Conservation (phyloP, 2,888 invertebrate genomes). For the Drosophila pseudotalamancana region DNA sequence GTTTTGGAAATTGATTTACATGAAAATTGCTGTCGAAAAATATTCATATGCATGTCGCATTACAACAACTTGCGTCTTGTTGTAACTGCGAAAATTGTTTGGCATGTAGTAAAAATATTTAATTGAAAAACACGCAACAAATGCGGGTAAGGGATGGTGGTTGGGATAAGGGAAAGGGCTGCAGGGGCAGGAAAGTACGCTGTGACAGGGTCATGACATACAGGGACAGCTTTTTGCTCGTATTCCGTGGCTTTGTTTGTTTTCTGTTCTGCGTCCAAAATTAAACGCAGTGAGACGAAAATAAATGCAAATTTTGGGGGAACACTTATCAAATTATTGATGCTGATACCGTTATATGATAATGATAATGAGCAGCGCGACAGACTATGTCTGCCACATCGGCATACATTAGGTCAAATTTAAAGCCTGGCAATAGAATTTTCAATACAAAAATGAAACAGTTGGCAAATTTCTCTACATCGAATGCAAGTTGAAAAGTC, state of each 20-base stretch:
- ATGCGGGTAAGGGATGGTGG: background rate
- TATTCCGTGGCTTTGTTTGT: conserved; percentile 31
- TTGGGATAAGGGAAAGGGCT: background rate
- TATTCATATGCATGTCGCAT: conserved; percentile 37
- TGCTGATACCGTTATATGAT: conserved; percentile 30
- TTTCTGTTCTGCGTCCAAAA: conserved; percentile 43
- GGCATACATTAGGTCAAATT: background rate
- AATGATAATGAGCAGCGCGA: conserved; percentile 8
- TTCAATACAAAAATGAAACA: background rate
- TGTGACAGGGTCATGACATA: background rate
- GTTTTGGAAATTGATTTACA: conserved; percentile 76
- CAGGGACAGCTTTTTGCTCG: background rate
- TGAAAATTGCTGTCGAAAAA: conserved; percentile 57
- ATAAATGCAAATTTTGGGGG: conserved; percentile 56
- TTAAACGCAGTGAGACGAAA: conserved; percentile 53
- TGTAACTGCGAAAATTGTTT: conserved; percentile 34
- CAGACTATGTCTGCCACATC: background rate
- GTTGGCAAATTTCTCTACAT: background rate
- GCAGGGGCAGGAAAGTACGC: background rate
- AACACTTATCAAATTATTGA: background rate
- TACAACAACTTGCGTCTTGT: conserved; percentile 37
- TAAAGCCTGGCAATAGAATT: background rate
- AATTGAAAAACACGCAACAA: conserved; percentile 70
- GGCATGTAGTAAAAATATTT: conserved; percentile 68
- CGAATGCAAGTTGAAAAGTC: background rate